Conservation (phyloP, 2,797 vertebrate genomes). For the Benthosema pterotum region DNA sequence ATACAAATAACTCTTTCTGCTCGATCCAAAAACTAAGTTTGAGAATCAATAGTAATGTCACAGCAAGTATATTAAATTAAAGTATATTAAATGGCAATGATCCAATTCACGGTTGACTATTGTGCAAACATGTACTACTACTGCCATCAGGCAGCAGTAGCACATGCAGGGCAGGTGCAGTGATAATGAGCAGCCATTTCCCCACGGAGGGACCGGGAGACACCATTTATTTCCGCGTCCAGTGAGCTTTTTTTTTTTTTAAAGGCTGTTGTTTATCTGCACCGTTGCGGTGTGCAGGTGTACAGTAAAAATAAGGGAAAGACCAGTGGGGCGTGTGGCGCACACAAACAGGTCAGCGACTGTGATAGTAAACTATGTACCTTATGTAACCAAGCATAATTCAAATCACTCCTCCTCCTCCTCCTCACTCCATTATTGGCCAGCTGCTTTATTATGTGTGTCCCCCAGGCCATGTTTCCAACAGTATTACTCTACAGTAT, state of each 20-base stretch:
- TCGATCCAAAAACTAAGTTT: too few relatives aligned
- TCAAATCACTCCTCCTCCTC: neutral
- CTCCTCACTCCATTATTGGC: too few relatives aligned
- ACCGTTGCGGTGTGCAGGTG: conserved; percentile 49
- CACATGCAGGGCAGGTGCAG: conserved; percentile 49
- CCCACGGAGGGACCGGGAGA: conserved; percentile 39
- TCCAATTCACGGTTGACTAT: too few relatives aligned
- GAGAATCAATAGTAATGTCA: too few relatives aligned
- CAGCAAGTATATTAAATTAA: too few relatives aligned
- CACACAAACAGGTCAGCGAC: conserved; percentile 60
- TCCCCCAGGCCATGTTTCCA: too few relatives aligned
- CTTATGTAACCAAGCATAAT: conserved; percentile 25
- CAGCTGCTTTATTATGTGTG: too few relatives aligned
- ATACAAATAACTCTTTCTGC: too few relatives aligned
- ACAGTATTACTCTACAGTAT: too few relatives aligned
- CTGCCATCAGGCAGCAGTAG: conserved; percentile 30
- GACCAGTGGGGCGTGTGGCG: conserved; percentile 35
- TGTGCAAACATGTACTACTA: neutral
- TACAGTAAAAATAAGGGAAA: conserved; percentile 2
- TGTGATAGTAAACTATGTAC: conserved; percentile 29
- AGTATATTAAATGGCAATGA: too few relatives aligned
- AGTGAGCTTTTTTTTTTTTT: conserved; percentile 45
- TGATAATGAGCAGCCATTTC: conserved; percentile 29
- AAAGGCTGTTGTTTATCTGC: conserved; percentile 44
- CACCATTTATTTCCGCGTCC: conserved; percentile 31